Conservation (phyloP, 2,113 vertebrate genomes). For the Stigmatopora argus region DNA sequence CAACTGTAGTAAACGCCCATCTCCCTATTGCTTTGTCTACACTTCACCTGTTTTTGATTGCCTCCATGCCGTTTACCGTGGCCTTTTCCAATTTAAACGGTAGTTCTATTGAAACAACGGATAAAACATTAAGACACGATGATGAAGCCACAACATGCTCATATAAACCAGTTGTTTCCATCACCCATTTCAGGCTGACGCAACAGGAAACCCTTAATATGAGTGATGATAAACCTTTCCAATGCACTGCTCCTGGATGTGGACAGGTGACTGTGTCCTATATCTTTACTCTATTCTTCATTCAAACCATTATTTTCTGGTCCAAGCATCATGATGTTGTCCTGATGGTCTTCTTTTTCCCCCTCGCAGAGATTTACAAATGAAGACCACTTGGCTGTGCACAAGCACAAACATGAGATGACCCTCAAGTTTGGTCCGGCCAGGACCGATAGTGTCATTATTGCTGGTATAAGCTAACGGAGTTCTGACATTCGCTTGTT, state of each 20-base stretch:
- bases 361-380: slow-evolving; percentile 92
- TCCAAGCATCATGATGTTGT: background rate
- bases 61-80: background rate
- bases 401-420: slow-evolving; percentile 99
- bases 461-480: slow-evolving; percentile 82
- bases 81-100: background rate
- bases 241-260: slow-evolving; percentile 97
- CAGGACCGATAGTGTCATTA: slow-evolving; percentile 94
- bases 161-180: background rate
- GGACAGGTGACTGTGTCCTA: slow-evolving; percentile 80
- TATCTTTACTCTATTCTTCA: background rate
- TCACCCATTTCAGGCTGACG: slow-evolving; percentile 71
- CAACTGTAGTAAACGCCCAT: slow-evolving; percentile 56
- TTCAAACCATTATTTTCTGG: background rate
- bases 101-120: background rate
- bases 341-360: slow-evolving; percentile 14
- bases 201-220: slow-evolving; percentile 93
- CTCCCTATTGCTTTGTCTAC: slow-evolving; percentile 45
- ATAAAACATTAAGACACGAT: background rate
- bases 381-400: slow-evolving; percentile 99
- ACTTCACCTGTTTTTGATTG: background rate
- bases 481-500: background rate
- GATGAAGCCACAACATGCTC: background rate
- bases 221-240: slow-evolving; percentile 99
- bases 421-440: slow-evolving; percentile 99